phyloP scores from a whole-genome alignment of 1,140 invertebrate genomes.

The Habropoda laboriosa region DNA sequence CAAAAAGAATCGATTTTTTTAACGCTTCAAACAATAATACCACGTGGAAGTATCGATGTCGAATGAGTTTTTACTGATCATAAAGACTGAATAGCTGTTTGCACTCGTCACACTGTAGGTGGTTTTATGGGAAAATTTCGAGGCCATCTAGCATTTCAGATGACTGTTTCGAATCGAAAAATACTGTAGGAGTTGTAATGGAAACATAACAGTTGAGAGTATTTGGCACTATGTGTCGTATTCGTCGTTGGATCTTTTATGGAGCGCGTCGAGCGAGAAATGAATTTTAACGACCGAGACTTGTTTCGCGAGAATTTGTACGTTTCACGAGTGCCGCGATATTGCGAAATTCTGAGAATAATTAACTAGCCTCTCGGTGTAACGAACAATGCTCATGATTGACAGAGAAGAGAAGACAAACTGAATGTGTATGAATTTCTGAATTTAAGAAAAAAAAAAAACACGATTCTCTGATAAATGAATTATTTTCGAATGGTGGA shows the following conservation, averaged over 20 bases:
- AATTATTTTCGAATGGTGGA: neutral
- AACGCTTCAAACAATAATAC: too few species aligned
- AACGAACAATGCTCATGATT: neutral
- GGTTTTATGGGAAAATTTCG: neutral
- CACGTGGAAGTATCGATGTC: neutral
- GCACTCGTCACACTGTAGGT: neutral
- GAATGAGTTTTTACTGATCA: neutral
- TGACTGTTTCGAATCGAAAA: neutral
- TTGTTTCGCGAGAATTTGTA: neutral
- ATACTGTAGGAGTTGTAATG: neutral
- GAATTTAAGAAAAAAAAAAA: neutral
- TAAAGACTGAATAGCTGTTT: constrained; percentile 4
- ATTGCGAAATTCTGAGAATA: neutral
- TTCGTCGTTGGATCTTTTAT: constrained; percentile 13
- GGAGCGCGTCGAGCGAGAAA: neutral
- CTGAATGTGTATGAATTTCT: constrained; percentile 17
- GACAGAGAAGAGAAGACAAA: constrained; percentile 2
- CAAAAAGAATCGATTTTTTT: too few species aligned
- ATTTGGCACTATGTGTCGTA: neutral
- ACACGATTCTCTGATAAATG: neutral
- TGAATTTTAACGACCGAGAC: constrained; percentile 13
- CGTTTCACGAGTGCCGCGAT: neutral
- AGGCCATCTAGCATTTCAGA: neutral
- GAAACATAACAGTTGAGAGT: neutral
- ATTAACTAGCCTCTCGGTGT: neutral